Percentiles rank a stretch among this genome's conserved stretches.
phyloP scores from a whole-genome alignment of 1,140 invertebrate species.

The Drosophila trapezifrons region DNA sequence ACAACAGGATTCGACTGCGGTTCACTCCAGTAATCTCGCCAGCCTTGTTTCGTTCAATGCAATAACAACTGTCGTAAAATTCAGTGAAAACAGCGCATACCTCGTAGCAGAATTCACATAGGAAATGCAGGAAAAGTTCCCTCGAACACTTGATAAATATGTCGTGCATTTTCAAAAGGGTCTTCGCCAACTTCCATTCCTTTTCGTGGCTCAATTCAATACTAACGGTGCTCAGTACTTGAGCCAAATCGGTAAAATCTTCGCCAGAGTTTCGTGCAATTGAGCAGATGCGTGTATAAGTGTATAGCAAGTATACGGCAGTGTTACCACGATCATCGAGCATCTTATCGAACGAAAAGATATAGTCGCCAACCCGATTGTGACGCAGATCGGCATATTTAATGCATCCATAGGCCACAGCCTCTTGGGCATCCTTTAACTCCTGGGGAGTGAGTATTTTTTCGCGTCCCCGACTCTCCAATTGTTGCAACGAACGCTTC shows the following conservation, averaged over 20 bases:
- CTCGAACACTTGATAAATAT: constrained; percentile 92
- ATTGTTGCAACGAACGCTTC: constrained; percentile 92
- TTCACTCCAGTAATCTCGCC: constrained; percentile 93
- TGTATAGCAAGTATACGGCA: constrained; percentile 98
- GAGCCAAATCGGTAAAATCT: constrained; percentile 85
- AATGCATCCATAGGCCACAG: constrained; percentile 98
- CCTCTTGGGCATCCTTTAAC: constrained; percentile 92
- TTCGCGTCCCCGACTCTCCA: constrained; percentile 96
- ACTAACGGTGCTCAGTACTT: constrained; percentile 81
- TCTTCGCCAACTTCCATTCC: constrained; percentile 98
- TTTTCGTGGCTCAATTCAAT: constrained; percentile 92
- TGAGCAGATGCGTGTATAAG: constrained; percentile 96
- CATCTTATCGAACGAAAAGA: constrained; percentile 99
- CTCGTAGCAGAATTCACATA: constrained; percentile 99
- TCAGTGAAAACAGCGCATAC: constrained; percentile 96
- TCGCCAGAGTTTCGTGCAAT: constrained; percentile 93
- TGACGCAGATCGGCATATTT: constrained; percentile 99
- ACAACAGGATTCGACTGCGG: constrained; percentile 94
- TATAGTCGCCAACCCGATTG: constrained; percentile 96
- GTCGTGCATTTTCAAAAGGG: constrained; percentile 94
- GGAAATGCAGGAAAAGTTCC: constrained; percentile 93
- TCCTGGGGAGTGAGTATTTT: constrained; percentile 93
- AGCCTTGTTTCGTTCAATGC: constrained; percentile 94
- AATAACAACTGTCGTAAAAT: constrained; percentile 99
- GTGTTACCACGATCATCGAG: constrained; percentile 99